A percentile compares a stretch with the other conserved stretches of the same genome.
These are phyloP conservation scores for Syrrhaptes paradoxus DNA, from an alignment of 2,113 vertebrate genomes.

Conservation along the genomic window DNA sequence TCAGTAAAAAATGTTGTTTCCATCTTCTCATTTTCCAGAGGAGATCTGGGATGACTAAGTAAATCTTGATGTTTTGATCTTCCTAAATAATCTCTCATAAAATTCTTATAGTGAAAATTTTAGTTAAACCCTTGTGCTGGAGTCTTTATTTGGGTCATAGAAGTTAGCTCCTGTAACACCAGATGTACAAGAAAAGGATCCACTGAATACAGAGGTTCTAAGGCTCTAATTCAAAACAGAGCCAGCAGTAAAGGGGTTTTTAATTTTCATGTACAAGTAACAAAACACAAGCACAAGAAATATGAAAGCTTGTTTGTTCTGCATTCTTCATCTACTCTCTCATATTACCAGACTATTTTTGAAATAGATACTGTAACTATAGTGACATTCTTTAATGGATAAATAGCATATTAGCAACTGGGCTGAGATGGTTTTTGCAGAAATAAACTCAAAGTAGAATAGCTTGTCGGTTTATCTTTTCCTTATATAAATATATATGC, in stretches of 20 bases:
- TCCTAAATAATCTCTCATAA: not conserved
- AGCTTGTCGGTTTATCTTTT: conserved; percentile 4
- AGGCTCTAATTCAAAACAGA: conserved; percentile 16
- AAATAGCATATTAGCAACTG: conserved; percentile 43
- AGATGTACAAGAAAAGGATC: not conserved
- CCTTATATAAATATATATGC: not conserved
- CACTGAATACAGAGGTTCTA: not conserved
- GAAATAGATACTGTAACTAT: conserved; percentile 58
- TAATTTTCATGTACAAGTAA: not conserved
- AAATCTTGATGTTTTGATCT: not conserved
- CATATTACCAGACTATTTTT: conserved; percentile 52
- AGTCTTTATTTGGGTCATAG: not conserved
- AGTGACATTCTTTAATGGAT: conserved; percentile 63
- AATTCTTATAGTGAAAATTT: not conserved
- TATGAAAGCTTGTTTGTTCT: conserved; percentile 44
- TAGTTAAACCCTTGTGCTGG: not conserved
- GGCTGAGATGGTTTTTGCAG: not conserved
- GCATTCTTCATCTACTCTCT: conserved; percentile 7
- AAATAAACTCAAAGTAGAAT: conserved; percentile 24
- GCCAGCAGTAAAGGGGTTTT: not conserved
- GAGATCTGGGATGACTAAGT: not conserved
- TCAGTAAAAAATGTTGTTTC: not conserved
- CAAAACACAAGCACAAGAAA: conserved; percentile 14
- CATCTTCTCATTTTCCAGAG: not conserved
- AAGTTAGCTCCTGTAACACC: not conserved